Base-by-base conservation (phyloP, 2,888 invertebrate genomes). In the Apantesis nais region DNA sequence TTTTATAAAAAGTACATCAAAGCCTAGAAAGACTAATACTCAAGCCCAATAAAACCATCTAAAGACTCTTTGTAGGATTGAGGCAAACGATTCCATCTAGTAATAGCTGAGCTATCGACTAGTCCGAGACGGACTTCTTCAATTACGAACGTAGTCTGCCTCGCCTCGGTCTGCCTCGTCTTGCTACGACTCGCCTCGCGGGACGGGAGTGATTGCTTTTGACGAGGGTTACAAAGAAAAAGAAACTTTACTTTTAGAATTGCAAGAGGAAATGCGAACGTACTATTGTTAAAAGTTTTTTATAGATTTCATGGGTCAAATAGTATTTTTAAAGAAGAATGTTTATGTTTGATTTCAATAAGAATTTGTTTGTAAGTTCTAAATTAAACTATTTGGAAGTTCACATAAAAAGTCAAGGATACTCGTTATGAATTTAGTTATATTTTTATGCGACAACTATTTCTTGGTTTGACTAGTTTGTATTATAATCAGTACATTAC, bases 141-240 rank as follows among this genome's bases (percentile, higher is more conserved):
- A 80, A 80, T 80, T 81, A 80, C 66, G 60, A 60, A n/a, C 29
- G 22, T 68, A 72, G 71, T 68, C 66, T 55, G 44, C 65, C 61
- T 61, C 61, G 39, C 48, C 64, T 31, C 66, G 70, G 48, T 52
- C 41, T 48, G 71, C 61, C 61, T n/a, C 67, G 63, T 41, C 60
- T 62, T 39, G 41, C 58, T 52, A 34, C 55, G 58, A n/a, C 58
- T 67, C 29, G 68, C 63, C 65, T 61, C 60, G 29, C 52, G 65
- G 34, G 65, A 65, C 67, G 60, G 39, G 39, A 41, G 16, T 39
- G 77, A 80, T 80, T 79, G 82, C 82, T 72, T 80, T 75, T 70
- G 44, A 72, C 70, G 67, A 66, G 68, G 66, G 73, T 75, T 78
- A n/a, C 66, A 67, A 64, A 67, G 68, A 65, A 70, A 58, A 41